phyloP scores from a whole-genome alignment of 2,113 vertebrate genomes.

The Sander vitreus region DNA sequence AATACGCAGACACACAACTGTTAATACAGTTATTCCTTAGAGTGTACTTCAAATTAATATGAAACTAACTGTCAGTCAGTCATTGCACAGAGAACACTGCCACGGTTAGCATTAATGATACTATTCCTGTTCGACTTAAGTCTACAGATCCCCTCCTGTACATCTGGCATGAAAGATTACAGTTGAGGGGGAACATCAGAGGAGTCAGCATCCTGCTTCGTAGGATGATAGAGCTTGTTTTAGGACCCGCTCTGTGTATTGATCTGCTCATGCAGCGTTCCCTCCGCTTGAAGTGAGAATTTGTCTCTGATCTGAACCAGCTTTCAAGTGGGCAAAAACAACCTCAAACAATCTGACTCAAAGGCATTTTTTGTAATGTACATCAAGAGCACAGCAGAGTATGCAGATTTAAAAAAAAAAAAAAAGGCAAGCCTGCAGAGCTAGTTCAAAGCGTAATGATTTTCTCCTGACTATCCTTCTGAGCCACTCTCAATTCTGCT shows the following conservation, averaged over 20 bases:
- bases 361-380: conserved; percentile 42
- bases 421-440: neutral
- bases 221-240: conserved; percentile 34
- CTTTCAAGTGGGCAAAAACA: conserved; percentile 63
- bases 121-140: neutral
- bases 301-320: conserved; percentile 58
- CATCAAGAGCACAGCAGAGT: conserved; percentile 23
- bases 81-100: neutral
- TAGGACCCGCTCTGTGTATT: conserved; percentile 49
- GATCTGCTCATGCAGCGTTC: conserved; percentile 66
- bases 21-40: too few species aligned
- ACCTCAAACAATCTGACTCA: conserved; percentile 55
- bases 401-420: conserved; percentile 19
- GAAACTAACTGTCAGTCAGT: neutral
- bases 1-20: too few species aligned
- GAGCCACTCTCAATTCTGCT: conserved; percentile 15
- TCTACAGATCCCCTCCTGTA: conserved; percentile 2
- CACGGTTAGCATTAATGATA: neutral
- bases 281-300: conserved; percentile 41
- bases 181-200: conserved; percentile 47
- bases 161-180: conserved; percentile 13
- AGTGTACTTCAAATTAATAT: neutral
- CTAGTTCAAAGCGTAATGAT: conserved; percentile 30
- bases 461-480: conserved; percentile 34
- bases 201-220: conserved; percentile 21